phyloP scores from a whole-genome alignment of 35 echinoderm and acorn worm genomes.

The Hemicentrotus pulcherrimus region DNA sequence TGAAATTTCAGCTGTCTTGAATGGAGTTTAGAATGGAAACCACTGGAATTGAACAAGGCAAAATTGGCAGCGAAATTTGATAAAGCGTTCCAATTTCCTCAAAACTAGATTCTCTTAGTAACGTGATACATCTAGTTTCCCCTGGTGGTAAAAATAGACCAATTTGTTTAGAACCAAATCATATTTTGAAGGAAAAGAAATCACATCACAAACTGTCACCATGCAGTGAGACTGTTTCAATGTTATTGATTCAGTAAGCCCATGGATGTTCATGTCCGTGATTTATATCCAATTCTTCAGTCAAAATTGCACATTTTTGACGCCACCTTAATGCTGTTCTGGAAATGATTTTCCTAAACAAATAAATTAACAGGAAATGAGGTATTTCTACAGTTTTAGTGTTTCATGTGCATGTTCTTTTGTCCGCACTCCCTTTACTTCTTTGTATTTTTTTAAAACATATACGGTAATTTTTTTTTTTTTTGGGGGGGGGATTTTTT shows the following conservation, averaged over 20 bases:
- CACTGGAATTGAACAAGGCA: neutral
- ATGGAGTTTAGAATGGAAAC: neutral
- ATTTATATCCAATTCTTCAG: neutral
- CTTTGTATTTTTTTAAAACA: neutral
- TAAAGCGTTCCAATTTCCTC: neutral
- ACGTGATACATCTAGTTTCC: neutral
- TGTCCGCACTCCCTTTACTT: neutral
- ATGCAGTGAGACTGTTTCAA: neutral
- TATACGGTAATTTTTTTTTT: too few relatives aligned
- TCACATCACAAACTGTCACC: neutral
- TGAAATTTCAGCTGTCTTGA: neutral
- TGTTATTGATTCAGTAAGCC: neutral
- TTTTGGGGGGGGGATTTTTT: too few relatives aligned
- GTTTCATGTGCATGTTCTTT: neutral
- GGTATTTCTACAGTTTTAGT: neutral
- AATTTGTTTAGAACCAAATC: neutral
- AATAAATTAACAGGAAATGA: neutral
- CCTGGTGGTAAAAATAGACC: neutral
- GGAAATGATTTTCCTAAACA: neutral
- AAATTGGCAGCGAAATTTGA: neutral
- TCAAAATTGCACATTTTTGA: neutral
- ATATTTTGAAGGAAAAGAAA: neutral
- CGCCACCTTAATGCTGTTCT: neutral
- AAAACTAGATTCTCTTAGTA: neutral
- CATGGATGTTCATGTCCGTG: neutral